Conservation (phyloP, 2,797 vertebrate genomes). For the Prionace glauca region DNA sequence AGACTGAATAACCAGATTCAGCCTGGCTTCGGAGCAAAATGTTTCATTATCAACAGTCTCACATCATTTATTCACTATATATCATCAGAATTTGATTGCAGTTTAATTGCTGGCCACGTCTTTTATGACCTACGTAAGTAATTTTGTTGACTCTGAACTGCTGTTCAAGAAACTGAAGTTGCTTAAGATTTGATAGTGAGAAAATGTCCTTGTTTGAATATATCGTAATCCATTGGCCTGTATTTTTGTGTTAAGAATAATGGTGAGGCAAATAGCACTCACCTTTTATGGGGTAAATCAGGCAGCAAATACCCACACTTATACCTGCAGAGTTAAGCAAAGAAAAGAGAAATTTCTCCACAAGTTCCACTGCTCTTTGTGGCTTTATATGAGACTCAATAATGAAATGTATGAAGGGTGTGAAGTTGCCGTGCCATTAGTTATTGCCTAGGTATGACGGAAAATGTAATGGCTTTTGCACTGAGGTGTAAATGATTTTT, state of each 20-base stretch:
- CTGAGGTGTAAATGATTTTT: neutral
- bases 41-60: neutral
- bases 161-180: neutral
- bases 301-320: neutral
- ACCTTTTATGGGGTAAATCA: neutral
- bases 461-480: too few species aligned
- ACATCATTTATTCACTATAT: neutral
- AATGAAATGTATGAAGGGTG: neutral
- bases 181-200: neutral
- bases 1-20: neutral
- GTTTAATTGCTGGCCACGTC: slow-evolving; percentile 4
- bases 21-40: neutral
- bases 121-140: neutral
- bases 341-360: neutral
- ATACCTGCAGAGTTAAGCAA: neutral
- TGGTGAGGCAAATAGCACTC: neutral
- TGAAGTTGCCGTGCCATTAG: neutral
- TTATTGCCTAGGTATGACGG: neutral
- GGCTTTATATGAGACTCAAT: neutral
- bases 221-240: too few species aligned
- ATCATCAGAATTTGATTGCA: slow-evolving; percentile 9
- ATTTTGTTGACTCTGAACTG: neutral
- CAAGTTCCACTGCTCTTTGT: neutral
- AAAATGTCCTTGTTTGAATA: neutral
- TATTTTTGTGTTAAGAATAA: neutral